Evolutionary conservation across 2,797 vertebrate species (phyloP), one percentile per base, ranked within the genome.

Genomic region (Esox lucius): DNA sequence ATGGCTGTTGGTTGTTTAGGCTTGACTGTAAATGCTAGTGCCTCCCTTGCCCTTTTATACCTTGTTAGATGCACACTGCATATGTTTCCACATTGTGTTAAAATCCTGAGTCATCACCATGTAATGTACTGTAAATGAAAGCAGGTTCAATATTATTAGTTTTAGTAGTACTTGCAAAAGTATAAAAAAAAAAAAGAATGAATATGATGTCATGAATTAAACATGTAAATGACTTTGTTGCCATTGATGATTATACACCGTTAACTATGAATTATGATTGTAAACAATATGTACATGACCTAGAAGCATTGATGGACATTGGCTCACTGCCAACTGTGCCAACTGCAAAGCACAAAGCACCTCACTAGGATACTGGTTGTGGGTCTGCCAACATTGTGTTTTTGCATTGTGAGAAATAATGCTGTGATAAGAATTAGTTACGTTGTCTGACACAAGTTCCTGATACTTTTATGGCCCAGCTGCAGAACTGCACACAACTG

Each of bases 81-180:
- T 46, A 64, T 62, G 19, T 68, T 33, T 17, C 39, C 15, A 51
- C 35, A 68, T 77, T 73, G 49, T 68, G 24, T 5, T 19, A 33
- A 77, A 67, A 17, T 64, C 75, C 48, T 72, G 66, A 39, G 66
- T 68, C 66, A 68, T 68, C 66, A 68, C 5, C 64, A 35, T 66
- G 28, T 66, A 33, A 66, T 66, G 26, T 66, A 66, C 15, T 66
- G 64, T 64, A 64, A 64, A 15, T 13, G 2, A 31, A 64, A 64
- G 61, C 61, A 64, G 24, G 15, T 19, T 66, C 64, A 31, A 66
- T 66, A 66, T 66, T 17, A 66, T 66, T 33, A 7, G 56, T 61
- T 61, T 35, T 33, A 66, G 24, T 6, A 65, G 26, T 17, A 5
- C 24, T 65, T 33, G 26, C 28, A 17, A 17, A 12, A 17, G 33